These are phyloP conservation scores for Cyanoderma ruficeps DNA, from an alignment of 2,113 vertebrate genomes.

Conservation along the genomic window DNA sequence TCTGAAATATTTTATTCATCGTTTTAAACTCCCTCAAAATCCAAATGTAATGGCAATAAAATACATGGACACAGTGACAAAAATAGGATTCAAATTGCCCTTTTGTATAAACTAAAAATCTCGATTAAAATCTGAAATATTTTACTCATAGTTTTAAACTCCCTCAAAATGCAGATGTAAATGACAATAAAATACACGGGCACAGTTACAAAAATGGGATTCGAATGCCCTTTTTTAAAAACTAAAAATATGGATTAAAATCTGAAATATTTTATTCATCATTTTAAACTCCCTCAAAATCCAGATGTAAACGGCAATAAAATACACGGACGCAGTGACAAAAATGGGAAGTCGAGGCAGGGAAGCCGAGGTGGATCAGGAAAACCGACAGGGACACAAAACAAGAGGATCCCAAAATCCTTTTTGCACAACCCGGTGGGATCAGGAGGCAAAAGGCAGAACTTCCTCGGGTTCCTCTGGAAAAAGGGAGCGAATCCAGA, in stretches of 20 bases:
- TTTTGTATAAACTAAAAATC: not conserved
- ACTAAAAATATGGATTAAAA: no score
- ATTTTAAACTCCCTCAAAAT: no score
- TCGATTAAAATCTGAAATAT: not conserved
- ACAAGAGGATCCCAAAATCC: not conserved
- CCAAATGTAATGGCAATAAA: not conserved
- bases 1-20: not conserved
- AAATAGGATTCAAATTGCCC: no score
- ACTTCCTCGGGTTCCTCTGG: not conserved
- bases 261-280: no score
- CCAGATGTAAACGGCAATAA: no score
- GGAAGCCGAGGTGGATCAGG: not conserved
- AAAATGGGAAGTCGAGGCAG: not conserved
- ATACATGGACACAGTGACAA: not conserved
- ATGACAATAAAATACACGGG: not conserved
- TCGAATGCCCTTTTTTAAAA: no score
- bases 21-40: not conserved
- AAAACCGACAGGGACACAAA: not conserved
- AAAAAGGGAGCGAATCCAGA: not conserved
- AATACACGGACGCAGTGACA: no score
- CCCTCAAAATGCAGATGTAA: rapidly evolving
- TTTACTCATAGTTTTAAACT: not conserved
- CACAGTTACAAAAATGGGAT: not conserved
- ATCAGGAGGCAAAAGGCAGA: not conserved
- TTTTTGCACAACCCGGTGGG: not conserved